A percentile compares a stretch with the other conserved stretches of the same genome.
Conservation (phyloP, 1,140 invertebrate genomes). For the Oncopodura yosiiana region DNA sequence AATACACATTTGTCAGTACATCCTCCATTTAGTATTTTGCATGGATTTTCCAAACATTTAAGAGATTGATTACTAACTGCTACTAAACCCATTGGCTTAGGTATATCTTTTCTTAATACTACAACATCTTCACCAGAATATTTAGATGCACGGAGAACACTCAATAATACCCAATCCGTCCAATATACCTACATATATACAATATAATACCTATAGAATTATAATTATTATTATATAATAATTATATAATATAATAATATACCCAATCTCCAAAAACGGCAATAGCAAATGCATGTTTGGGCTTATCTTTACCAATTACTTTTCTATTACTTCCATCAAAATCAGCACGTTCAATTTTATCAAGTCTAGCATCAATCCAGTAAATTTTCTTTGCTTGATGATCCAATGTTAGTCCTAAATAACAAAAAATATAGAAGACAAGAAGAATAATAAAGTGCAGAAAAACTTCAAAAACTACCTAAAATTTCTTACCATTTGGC, state of each 20-base stretch:
- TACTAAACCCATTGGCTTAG: slow-evolving; percentile 73
- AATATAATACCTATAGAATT: slow-evolving; percentile 51
- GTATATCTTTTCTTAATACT: slow-evolving; percentile 56
- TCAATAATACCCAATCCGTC: slow-evolving; percentile 55
- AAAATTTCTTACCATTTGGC: too few species aligned
- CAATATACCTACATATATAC: too few species aligned
- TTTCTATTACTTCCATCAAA: slow-evolving; percentile 68
- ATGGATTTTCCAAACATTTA: slow-evolving; percentile 52
- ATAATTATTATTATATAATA: background rate
- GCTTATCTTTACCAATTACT: slow-evolving; percentile 53
- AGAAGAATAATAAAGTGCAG: too few species aligned
- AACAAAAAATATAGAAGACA: too few species aligned
- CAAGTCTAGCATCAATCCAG: slow-evolving; percentile 48
- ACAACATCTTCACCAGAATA: slow-evolving; percentile 61
- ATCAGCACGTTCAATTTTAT: slow-evolving; percentile 72
- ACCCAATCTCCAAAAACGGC: too few species aligned
- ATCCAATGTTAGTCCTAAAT: slow-evolving; percentile 61
- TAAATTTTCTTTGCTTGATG: slow-evolving; percentile 55
- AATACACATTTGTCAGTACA: slow-evolving; percentile 67
- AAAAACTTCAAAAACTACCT: too few species aligned
- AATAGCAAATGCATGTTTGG: slow-evolving; percentile 73
- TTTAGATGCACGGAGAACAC: slow-evolving; percentile 66
- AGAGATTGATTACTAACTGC: slow-evolving; percentile 59
- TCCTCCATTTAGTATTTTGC: slow-evolving; percentile 57
- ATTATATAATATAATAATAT: background rate